Base-by-base conservation (phyloP, 2,797 vertebrate species). In the Microctenopoma lineatum region DNA sequence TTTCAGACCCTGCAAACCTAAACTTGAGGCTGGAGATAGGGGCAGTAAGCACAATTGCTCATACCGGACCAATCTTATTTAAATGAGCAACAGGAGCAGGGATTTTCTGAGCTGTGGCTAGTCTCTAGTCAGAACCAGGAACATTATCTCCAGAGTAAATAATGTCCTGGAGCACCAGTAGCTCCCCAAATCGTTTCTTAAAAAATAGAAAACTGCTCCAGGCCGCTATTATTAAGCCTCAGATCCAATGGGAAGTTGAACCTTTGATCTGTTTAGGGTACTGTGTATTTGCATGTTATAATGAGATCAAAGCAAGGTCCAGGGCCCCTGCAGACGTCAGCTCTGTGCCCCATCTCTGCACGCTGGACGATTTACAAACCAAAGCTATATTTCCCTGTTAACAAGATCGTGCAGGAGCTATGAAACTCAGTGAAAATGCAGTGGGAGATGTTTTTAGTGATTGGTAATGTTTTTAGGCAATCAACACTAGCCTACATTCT, bases 221-320 rank as follows among this genome's bases (percentile, higher is more conserved):
- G 93, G 91, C 88, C 77, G 86, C 88, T 85, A 91, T 93, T 92
- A 92, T 92, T 90, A 93, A 91, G 84, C 90, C 68, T 89, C 86
- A 90, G 83, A 87, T 91, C 90, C 91, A 93, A 90, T 92, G 84
- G 90, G 81, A 89, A 91, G 89, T 86, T 90, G 84, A 93, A 94
- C 92, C 93, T 94, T 94, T 95, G 94, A 95, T 95, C 93, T 92
- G 91, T 92, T 94, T 92, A 94, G 90, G 91, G 84, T 93, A 78
- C 82, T 87, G 88, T 82, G 82, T 86, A 94, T 94, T 94, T 94
- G 93, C 93, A 94, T 94, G 93, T 92, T 91, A 93, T 94, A 94
- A 95, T 93, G 91, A 93, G 92, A 94, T 94, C 90, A 93, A 93
- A 92, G 91, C 76, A 51, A 90, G 86, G 91, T 92, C 88, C 86